Conservation (phyloP, 53 echinoderm and acorn worm species). For the Crossaster papposus region DNA sequence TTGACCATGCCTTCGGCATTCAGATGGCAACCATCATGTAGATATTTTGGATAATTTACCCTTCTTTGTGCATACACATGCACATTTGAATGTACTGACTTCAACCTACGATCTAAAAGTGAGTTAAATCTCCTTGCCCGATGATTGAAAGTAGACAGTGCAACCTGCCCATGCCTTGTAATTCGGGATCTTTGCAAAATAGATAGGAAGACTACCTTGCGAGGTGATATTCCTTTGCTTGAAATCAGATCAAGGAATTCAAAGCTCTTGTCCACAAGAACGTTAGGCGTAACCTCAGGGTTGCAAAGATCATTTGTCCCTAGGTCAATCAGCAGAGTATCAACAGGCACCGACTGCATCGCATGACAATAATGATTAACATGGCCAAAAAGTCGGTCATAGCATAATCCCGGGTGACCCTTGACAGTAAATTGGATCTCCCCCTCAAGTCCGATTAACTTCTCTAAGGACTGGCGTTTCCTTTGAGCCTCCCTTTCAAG, state of each 20-base stretch:
- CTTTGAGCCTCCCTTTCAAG: too few species aligned
- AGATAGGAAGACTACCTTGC: constrained; percentile 6
- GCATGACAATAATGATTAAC: too few species aligned
- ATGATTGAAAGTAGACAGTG: not conserved
- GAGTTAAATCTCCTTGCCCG: not conserved
- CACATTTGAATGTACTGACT: not conserved
- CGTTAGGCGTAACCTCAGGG: not conserved
- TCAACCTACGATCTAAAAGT: not conserved
- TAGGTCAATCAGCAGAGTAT: not conserved
- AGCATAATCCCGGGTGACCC: too few species aligned
- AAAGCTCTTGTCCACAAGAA: constrained; percentile 1
- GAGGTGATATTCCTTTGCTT: not conserved
- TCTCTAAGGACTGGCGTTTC: too few species aligned
- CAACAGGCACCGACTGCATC: not conserved
- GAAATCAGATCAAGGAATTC: not conserved
- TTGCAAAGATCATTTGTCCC: constrained; percentile 18
- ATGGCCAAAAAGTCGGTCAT: too few species aligned
- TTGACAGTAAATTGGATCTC: too few species aligned
- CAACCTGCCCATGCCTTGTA: not conserved
- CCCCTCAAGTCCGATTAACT: too few species aligned
- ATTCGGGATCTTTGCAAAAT: not conserved
- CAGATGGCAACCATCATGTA: constrained; percentile 12
- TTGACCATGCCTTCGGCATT: not conserved
- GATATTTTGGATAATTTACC: not conserved
- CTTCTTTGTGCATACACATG: not conserved